These are phyloP conservation scores for Coilia nasus DNA, from an alignment of 2,797 vertebrate genomes.

Conservation along the genomic window DNA sequence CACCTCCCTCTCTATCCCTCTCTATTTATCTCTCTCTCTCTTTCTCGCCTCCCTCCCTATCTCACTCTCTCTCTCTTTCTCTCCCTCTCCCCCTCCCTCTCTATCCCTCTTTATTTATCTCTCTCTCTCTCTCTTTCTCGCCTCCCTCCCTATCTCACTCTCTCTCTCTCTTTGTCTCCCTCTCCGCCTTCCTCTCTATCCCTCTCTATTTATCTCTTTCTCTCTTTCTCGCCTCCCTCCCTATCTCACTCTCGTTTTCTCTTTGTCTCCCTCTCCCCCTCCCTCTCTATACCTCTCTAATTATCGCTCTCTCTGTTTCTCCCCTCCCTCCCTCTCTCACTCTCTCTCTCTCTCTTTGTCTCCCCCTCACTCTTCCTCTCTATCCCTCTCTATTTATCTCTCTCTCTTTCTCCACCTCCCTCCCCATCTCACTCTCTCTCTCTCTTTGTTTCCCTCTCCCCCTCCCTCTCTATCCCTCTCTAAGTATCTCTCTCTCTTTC, in stretches of 20 bases:
- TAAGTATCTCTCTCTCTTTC: neutral
- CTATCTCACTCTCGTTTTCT: neutral
- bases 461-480: neutral
- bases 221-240: neutral
- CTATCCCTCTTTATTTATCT: neutral
- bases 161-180: too few species aligned
- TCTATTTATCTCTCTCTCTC: too few species aligned
- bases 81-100: too few species aligned
- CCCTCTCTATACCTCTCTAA: neutral
- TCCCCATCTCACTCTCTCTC: neutral
- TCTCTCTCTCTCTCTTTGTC: neutral
- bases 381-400: neutral
- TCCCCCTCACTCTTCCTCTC: neutral
- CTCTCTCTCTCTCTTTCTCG: too few species aligned
- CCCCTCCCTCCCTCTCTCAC: neutral
- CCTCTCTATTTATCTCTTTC: neutral
- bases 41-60: neutral
- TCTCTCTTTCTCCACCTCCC: neutral
- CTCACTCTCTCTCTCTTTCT: neutral
- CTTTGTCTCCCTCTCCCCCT: neutral
- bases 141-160: too few species aligned
- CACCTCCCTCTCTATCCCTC: too few species aligned
- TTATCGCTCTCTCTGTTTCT: neutral
- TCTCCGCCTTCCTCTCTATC: too few species aligned
- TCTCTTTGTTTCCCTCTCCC: neutral